Percentiles rank a stretch among this genome's conserved stretches.
phyloP scores from a whole-genome alignment of 2,113 vertebrate species.

The Sander lucioperca region DNA sequence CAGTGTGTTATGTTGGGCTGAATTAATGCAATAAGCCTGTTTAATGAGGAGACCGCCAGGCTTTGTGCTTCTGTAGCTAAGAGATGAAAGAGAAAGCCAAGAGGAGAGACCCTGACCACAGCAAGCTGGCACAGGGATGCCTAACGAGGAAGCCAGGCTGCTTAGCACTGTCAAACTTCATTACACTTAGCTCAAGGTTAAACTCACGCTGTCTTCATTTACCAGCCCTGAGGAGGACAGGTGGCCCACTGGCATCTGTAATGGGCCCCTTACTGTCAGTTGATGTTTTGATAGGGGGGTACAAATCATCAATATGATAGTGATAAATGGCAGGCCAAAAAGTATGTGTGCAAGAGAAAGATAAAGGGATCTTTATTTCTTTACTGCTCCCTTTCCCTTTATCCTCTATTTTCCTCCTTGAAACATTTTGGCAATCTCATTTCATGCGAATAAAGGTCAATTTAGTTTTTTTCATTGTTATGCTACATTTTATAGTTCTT shows the following conservation, averaged over 20 bases:
- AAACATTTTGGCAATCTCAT: slow-evolving; percentile 8
- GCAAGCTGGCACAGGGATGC: slow-evolving; percentile 52
- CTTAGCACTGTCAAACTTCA: slow-evolving; percentile 71
- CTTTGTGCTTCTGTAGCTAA: slow-evolving; percentile 62
- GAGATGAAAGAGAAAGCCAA: slow-evolving; percentile 76
- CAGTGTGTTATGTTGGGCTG: slow-evolving; percentile 60
- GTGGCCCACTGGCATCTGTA: slow-evolving; percentile 54
- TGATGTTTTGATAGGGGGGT: slow-evolving; percentile 32
- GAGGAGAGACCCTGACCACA: slow-evolving; percentile 64
- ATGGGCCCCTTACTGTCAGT: slow-evolving; percentile 33
- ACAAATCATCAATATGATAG: slow-evolving; percentile 38
- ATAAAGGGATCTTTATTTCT: not conserved
- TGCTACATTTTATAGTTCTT: not conserved
- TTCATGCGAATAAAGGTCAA: not conserved
- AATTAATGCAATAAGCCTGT: slow-evolving; percentile 69
- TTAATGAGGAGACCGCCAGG: slow-evolving; percentile 77
- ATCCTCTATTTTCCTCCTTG: not conserved
- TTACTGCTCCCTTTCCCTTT: not conserved
- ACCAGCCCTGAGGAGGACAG: slow-evolving; percentile 55
- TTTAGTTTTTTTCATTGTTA: slow-evolving; percentile 8
- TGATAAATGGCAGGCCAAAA: slow-evolving; percentile 26
- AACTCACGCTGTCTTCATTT: slow-evolving; percentile 46
- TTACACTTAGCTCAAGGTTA: slow-evolving; percentile 66
- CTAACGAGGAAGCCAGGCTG: slow-evolving; percentile 71
- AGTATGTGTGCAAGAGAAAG: not conserved